A percentile compares a stretch with the other conserved stretches of the same genome.
These are phyloP conservation scores for Gadus chalcogrammus DNA, from an alignment of 2,113 vertebrate species.

Conservation along the genomic window DNA sequence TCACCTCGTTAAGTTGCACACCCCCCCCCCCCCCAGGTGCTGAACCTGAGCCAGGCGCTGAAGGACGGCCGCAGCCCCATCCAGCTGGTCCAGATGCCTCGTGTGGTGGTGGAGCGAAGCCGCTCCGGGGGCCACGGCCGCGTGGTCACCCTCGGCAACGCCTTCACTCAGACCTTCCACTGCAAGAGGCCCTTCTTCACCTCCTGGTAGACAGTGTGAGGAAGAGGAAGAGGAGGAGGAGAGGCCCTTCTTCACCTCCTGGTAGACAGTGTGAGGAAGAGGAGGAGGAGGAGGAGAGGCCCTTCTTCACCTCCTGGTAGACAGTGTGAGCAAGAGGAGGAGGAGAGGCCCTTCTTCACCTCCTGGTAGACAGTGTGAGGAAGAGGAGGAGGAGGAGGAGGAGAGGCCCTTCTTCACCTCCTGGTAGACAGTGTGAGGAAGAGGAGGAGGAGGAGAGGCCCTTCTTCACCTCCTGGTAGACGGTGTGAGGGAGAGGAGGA, in stretches of 20 bases:
- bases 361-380: constrained; percentile 79
- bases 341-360: constrained; percentile 45
- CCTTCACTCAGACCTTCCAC: constrained; percentile 93
- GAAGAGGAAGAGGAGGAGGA: constrained; percentile 20
- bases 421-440: constrained; percentile 74
- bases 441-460: not conserved
- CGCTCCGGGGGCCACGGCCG: constrained; percentile 82
- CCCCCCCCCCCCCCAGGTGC: constrained; percentile 71
- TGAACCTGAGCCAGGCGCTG: constrained; percentile 92
- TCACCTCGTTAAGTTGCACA: too few relatives aligned
- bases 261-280: constrained; percentile 71
- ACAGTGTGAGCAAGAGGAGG: not conserved
- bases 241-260: constrained; percentile 71
- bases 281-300: not conserved
- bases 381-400: constrained; percentile 1
- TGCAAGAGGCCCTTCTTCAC: constrained; percentile 96
- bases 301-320: constrained; percentile 84
- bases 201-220: constrained; percentile 81
- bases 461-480: constrained; percentile 84
- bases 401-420: constrained; percentile 64
- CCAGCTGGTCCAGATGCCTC: constrained; percentile 95
- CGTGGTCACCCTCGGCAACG: constrained; percentile 82
- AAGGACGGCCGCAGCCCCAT: constrained; percentile 89
- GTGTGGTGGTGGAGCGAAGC: constrained; percentile 91
- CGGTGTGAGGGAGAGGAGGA: not conserved